Base-by-base conservation (phyloP, 2,888 invertebrate species). In the Drosophila lutescens region DNA sequence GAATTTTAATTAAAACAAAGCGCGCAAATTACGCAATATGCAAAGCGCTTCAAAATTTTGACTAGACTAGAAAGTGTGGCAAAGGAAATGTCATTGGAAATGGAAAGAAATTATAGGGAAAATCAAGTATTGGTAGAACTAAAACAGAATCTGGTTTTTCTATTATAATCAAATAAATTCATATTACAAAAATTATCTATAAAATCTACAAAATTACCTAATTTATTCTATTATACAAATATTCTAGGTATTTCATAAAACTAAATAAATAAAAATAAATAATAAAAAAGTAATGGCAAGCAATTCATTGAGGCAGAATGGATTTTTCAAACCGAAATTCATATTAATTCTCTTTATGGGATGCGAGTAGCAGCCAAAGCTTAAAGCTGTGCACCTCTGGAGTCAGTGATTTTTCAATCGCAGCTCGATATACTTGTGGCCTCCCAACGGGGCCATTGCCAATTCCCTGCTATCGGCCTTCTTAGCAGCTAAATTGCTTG, bases 1-100 rank as follows among this genome's bases (percentile, higher is more conserved):
- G 89, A 88, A 90, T 90, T 90, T 90, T 90, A 90, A 90, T 90
- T 90, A 90, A 90, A 89, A 87, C 86, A 86, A 86, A 86, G 88
- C 88, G 88, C 75, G 68, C 88, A 86, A 88, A 83, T 83, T 86
- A 80, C 80, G 69, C 61, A 44, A 60, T 30, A 36, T 40, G 43
- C 49, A 38, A 69, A 69, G 71, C 71, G 67, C 65, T 62, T 41
- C 26, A 49, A 51, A 38, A 40, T 34, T 47, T 47, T 10, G 30
- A 15, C 43, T 32, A 15, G 32, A 55, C 26, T 26, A 26, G 26
- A 43, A 30, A n/a, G 4, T 8, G 17, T 8, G 17, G 3, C n/a
- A 49, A 32, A 12, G 20, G 12, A 17, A 20, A 20, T 10, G 17
- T 12, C 4, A 20, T 13, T 13, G 41, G 41, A 17, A 12, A 43